Conservation (phyloP, 1,140 invertebrate species). For the Ganaspis sp. region DNA sequence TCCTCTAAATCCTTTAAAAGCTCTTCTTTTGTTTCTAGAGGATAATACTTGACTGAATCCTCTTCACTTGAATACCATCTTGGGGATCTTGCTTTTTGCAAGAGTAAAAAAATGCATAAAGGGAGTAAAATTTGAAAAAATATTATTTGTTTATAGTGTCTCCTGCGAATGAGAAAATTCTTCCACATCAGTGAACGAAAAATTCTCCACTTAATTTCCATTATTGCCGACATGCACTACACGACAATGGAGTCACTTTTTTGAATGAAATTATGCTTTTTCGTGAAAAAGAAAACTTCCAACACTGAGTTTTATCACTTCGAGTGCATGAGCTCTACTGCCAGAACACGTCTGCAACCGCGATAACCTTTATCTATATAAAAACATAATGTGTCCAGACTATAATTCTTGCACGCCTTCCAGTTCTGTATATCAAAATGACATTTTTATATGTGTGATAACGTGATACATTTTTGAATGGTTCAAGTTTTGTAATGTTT, state of each 20-base stretch:
- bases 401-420: not conserved
- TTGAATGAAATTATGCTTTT: no score
- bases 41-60: not conserved
- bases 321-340: conserved; percentile 15
- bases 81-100: not conserved
- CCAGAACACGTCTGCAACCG: conserved; percentile 4
- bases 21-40: not conserved
- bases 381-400: not conserved
- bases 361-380: conserved; percentile 21
- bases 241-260: no score
- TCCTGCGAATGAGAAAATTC: not conserved
- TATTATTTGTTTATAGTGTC: not conserved
- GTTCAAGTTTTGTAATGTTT: not conserved
- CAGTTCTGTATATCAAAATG: not conserved
- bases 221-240: not conserved
- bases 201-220: conserved; percentile 5
- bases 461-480: not conserved
- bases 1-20: conserved; percentile 5
- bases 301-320: not conserved
- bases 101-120: not conserved
- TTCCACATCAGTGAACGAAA: conserved; percentile 17
- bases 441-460: not conserved
- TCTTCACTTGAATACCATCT: not conserved
- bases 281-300: not conserved
- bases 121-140: conserved; percentile 21